Evolutionary conservation across 2,888 invertebrate species (phyloP), one percentile per base, ranked within the genome.

Genomic region (Orchesella flavescens): DNA sequence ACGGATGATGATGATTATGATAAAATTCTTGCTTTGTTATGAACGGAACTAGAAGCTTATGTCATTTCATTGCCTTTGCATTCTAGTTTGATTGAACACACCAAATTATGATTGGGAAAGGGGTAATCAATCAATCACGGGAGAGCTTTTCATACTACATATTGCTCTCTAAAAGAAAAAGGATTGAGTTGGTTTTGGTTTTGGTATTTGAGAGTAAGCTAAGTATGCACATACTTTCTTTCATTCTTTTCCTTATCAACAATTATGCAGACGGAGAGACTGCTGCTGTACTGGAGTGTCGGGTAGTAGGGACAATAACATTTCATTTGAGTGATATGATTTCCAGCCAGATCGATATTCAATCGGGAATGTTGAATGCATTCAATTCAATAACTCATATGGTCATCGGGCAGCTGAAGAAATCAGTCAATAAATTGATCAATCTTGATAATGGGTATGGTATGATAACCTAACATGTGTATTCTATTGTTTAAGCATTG

Each of bases 71-170:
- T 53, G 53, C 13, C 13, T 53, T 3, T n/a, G 4, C 19, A 10
- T 57, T 17, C 57, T 57, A 57, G 17, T n/a, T 57, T 57, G 57
- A 57, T 19, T 57, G 21, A 57, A 57, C 57, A 17, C n/a, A 57
- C n/a, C 4, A 17, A 57, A 57, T 53, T 69, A 69, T 69, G 59
- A 73, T 59, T 44, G 44, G 43, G 34, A 57, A 73, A 59, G 73
- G 59, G 57, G 46, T 65, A 66, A 76, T 76, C 76, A 76, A 76
- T 76, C 76, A 76, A 76, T 76, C 66, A 19, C 46, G 12, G 17
- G 19, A 23, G 17, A 17, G 13, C 19, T 12, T 5, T 9, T 55
- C 4, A 5, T 55, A 55, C n/a, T n/a, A 55, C 55, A 55, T n/a
- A 55, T n/a, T n/a, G n/a, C n/a, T 46, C 46, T 10, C 46, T 46